These are phyloP conservation scores for Urocitellus parryii DNA, from an alignment of 2,113 vertebrate species.

Conservation along the genomic window DNA sequence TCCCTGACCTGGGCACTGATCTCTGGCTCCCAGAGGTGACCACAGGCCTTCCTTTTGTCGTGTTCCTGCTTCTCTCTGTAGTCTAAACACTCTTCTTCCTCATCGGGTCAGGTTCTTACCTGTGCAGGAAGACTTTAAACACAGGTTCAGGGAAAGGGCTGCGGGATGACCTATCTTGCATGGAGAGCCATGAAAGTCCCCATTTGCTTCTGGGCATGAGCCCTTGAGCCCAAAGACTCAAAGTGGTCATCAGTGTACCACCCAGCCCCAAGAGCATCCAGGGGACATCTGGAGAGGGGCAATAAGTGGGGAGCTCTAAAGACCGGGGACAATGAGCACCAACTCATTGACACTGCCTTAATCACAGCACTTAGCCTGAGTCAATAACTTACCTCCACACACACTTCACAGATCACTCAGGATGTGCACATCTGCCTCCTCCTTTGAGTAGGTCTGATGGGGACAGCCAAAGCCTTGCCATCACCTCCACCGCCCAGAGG, in stretches of 20 bases:
- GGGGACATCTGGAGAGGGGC: background rate
- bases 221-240: background rate
- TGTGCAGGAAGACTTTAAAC: background rate
- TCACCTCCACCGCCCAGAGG: background rate
- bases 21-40: background rate
- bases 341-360: background rate
- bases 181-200: background rate
- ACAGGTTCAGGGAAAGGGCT: background rate
- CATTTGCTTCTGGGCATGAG: background rate
- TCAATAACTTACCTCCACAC: background rate
- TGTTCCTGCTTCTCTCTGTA: background rate
- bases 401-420: background rate
- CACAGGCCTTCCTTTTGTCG: fast-evolving
- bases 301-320: background rate
- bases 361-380: slow-evolving; percentile 36
- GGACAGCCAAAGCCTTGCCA: background rate
- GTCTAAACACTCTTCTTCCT: background rate
- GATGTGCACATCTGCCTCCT: background rate
- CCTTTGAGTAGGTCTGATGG: background rate
- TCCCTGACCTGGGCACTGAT: background rate
- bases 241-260: background rate
- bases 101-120: background rate
- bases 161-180: too few relatives aligned
- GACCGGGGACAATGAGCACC: background rate
- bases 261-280: background rate